Base-by-base conservation (phyloP, 1,140 invertebrate species). In the Dysdera silvatica region DNA sequence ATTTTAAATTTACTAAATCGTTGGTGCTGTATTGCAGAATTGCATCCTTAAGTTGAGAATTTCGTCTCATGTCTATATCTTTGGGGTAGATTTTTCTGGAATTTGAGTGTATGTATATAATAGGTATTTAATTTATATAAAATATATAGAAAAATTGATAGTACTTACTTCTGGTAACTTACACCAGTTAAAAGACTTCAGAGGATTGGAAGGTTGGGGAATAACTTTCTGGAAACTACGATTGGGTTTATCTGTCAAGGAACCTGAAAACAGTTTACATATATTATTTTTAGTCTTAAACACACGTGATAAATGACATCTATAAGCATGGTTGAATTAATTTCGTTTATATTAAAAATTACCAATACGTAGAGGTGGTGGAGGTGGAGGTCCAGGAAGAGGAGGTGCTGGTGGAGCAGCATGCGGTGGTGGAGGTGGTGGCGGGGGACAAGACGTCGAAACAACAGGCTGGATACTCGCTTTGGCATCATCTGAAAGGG, bases 151-250 rank as follows among this genome's bases (percentile, higher is more conserved):
- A 23, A 58, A 48, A 48, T 59, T 33, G 8, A 51, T 5, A 51
- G 1, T 40, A 45, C 66, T 70, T 70, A 88, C 84, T 70, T 94
- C 91, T 1, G 91, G 87, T 65, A 97, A 79, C 72, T 95, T 95
- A 7, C 89, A 89, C 94, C 95, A 98, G 77, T 98, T 98, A 78
- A 98, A 95, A 28, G 92, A 94, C 75, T 97, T 98, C 2, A 98
- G 78, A 0, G 93, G 90, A 77, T 91, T 90, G 20, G 86, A 84
- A 5, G 95, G 88, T 59, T 80, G 76, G 29, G 83, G 82, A 33
- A 82, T 76, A 71, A 93, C 88, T 66, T 92, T 93, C 58, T 90
- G 85, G 68, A 89, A 86, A 72, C 18, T 37, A 37, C 23, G 43
- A 16, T 49, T 12, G 6, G 61, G 61, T 49, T 62, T 62, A 37